phyloP scores from a whole-genome alignment of 2,888 invertebrate genomes.

The Poecilobothrus nobilitatus region DNA sequence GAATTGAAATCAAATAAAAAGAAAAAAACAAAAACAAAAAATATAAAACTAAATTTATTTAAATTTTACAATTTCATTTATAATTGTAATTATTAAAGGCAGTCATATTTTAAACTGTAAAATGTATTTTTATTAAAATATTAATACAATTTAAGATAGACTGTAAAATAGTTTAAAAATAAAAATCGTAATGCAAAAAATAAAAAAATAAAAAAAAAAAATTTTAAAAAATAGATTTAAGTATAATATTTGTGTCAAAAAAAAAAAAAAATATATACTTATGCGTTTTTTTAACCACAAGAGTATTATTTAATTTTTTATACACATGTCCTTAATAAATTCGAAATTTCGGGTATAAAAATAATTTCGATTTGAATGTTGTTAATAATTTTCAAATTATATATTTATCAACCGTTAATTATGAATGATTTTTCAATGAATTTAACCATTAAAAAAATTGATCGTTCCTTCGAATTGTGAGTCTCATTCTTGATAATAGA shows the following conservation, averaged over 20 bases:
- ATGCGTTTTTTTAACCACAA: background rate
- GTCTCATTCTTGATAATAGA: no score
- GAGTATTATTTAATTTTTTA: background rate
- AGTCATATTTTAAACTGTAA: background rate
- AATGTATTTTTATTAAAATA: background rate
- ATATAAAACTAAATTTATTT: background rate
- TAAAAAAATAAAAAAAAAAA: background rate
- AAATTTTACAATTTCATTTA: background rate
- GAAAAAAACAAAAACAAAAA: background rate
- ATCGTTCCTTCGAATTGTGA: no score
- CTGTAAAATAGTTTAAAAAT: background rate
- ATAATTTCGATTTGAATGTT: no score
- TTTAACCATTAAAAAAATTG: no score
- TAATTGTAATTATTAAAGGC: background rate
- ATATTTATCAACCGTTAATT: no score
- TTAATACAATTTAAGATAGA: constrained; percentile 1
- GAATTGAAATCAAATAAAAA: no score
- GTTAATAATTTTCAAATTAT: no score
- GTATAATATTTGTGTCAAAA: constrained; percentile 6
- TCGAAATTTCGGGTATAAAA: no score
- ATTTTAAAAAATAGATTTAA: background rate
- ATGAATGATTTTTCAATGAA: no score
- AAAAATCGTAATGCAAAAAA: no score
- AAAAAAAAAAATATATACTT: constrained; percentile 2
- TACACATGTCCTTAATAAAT: no score